Conservation (phyloP, 2,888 invertebrate species). For the Luperina nickerlii region DNA sequence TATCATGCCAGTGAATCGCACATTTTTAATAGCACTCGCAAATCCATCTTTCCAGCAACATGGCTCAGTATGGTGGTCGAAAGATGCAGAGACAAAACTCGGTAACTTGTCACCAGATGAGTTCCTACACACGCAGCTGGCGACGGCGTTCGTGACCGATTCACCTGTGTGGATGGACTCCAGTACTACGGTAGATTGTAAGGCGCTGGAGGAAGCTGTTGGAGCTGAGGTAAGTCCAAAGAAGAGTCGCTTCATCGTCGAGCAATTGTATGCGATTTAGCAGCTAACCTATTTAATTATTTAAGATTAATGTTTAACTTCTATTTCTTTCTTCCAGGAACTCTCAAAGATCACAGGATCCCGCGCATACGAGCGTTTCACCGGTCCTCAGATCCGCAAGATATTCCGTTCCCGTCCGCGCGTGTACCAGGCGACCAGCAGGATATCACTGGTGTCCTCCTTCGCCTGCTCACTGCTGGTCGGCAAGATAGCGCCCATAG, state of each 20-base stretch:
- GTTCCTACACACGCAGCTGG: constrained; percentile 96
- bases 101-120: constrained; percentile 92
- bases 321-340: constrained; percentile 82
- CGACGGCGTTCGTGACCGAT: constrained; percentile 94
- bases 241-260: not conserved
- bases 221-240: constrained; percentile 91
- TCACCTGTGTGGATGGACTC: constrained; percentile 99
- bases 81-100: constrained; percentile 92
- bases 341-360: constrained; percentile 96
- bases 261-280: not conserved
- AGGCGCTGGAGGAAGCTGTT: constrained; percentile 94
- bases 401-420: constrained; percentile 92
- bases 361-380: constrained; percentile 96
- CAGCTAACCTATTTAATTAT: not conserved
- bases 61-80: constrained; percentile 98
- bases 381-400: constrained; percentile 98
- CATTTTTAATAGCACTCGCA: not conserved
- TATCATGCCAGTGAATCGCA: not conserved
- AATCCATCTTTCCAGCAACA: constrained; percentile 96
- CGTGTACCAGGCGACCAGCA: constrained; percentile 91
- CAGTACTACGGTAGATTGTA: constrained; percentile 93
- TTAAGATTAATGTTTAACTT: not conserved
- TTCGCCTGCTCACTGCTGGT: constrained; percentile 97
- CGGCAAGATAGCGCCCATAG: constrained; percentile 97
- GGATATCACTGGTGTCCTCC: constrained; percentile 98